Evolutionary conservation across 2,888 invertebrate species (phyloP).

Genomic region (Patella ulyssiponensis): DNA sequence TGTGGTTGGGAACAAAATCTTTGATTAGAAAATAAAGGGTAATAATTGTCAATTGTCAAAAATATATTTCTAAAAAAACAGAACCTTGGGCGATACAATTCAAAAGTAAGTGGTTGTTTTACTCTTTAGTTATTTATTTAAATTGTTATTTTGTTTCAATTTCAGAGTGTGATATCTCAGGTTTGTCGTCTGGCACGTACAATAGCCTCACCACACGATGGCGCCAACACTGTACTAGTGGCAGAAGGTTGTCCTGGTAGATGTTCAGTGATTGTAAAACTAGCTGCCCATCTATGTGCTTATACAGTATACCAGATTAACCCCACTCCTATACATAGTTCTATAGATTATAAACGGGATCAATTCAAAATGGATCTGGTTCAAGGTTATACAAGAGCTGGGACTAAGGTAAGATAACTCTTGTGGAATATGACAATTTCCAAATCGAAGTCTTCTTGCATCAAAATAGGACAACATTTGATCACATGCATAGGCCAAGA

Average conservation of each 20-base stretch:
- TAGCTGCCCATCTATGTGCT: slow-evolving; percentile 69
- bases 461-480: too few relatives aligned
- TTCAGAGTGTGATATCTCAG: slow-evolving; percentile 65
- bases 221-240: slow-evolving; percentile 66
- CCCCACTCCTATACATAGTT: slow-evolving; percentile 52
- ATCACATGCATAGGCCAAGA: too few relatives aligned
- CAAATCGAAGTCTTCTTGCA: too few relatives aligned
- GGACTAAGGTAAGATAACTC: slow-evolving; percentile 60
- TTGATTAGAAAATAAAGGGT: too few relatives aligned
- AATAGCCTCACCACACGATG: slow-evolving; percentile 69
- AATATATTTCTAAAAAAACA: too few relatives aligned
- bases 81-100: too few relatives aligned
- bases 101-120: too few relatives aligned
- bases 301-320: slow-evolving; percentile 66
- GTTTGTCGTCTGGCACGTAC: slow-evolving; percentile 68
- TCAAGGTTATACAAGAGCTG: slow-evolving; percentile 68
- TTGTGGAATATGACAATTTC: too few relatives aligned
- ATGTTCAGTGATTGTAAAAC: slow-evolving; percentile 60
- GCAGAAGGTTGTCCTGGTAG: slow-evolving; percentile 69
- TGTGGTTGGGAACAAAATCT: too few relatives aligned
- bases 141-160: slow-evolving; percentile 4
- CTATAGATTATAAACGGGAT: slow-evolving; percentile 57
- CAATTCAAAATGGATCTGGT: slow-evolving; percentile 69
- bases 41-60: too few relatives aligned
- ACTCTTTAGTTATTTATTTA: too few relatives aligned